phyloP scores from a whole-genome alignment of 2,888 invertebrate genomes.

The Notodonta ziczac region DNA sequence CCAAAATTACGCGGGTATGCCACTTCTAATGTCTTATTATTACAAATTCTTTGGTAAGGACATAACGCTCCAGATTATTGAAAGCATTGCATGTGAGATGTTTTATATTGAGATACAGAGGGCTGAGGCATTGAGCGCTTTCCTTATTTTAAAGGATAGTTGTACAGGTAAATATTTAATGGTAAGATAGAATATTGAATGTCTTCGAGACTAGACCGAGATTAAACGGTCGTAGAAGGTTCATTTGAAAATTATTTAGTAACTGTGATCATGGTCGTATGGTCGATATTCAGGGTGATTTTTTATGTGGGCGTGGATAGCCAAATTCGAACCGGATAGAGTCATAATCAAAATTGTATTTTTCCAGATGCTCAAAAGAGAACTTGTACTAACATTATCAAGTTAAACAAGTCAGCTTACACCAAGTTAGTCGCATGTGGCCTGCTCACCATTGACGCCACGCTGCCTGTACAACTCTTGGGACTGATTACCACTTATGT shows the following conservation, averaged over 20 bases:
- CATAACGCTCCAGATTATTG: not conserved
- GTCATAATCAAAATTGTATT: not conserved
- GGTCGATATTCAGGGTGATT: too few relatives aligned
- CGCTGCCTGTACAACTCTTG: not conserved
- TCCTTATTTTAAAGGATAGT: not conserved
- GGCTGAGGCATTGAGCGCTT: not conserved
- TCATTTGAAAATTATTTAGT: too few relatives aligned
- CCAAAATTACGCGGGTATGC: too few relatives aligned
- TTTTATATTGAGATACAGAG: not conserved
- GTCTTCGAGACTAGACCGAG: too few relatives aligned
- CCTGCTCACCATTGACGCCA: not conserved
- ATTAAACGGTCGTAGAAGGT: too few relatives aligned
- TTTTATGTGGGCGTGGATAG: too few relatives aligned
- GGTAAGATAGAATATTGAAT: too few relatives aligned
- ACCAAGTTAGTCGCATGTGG: not conserved
- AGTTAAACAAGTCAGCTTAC: not conserved
- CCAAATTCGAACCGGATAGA: too few relatives aligned
- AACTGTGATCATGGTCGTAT: too few relatives aligned
- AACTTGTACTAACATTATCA: not conserved
- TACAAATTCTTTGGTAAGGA: too few relatives aligned
- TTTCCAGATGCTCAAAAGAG: not conserved
- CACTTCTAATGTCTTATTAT: too few relatives aligned
- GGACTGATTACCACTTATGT: not conserved
- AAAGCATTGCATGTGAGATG: not conserved
- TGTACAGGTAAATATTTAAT: not conserved